Evolutionary conservation across 2,888 invertebrate genomes (phyloP), one percentile per base, ranked within the genome.

Genomic region (Drosophila tripunctata): DNA sequence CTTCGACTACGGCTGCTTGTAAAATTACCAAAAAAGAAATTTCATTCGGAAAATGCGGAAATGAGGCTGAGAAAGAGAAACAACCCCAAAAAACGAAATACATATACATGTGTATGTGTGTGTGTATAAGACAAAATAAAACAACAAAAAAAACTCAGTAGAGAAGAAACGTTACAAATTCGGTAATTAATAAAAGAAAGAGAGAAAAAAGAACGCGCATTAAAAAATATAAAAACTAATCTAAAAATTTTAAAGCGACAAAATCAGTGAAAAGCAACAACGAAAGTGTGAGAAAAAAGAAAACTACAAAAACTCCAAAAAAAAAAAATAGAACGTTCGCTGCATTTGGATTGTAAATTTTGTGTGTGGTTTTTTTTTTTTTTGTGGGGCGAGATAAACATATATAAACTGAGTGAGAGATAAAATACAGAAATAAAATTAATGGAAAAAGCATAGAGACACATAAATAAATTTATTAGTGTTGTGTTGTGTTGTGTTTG

Each of bases 31-130:
- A 86, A 83, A 81, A 79, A 77, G 81, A 79, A 81, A 86, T 77
- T 82, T 81, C 81, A 83, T 86, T 81, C 81, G 81, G 81, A 77
- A 81, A 86, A 80, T 80, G 83, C 82, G 85, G 85, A 85, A 80
- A 75, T 81, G 83, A 69, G 83, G 74, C 83, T 65, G 83, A 83
- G 84, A 76, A 79, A 50, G 72, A 69, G 72, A 72, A 81, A 82
- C 81, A 81, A 86, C 81, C 81, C 81, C 86, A 67, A 81, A 86
- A 85, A 71, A 58, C 67, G 67, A 68, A 67, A 64, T 73, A 67
- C 60, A 73, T 71, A 60, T 64, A 63, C 54, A 27, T 27, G 10
- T n/a, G n/a, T n/a, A n/a, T n/a, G n/a, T n/a, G n/a, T n/a, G n/a
- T n/a, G n/a, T n/a, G n/a, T n/a, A 67, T 58, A 67, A 60, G 65